phyloP scores from a whole-genome alignment of 2,888 invertebrate genomes.

The Temnothorax unifasciatus region DNA sequence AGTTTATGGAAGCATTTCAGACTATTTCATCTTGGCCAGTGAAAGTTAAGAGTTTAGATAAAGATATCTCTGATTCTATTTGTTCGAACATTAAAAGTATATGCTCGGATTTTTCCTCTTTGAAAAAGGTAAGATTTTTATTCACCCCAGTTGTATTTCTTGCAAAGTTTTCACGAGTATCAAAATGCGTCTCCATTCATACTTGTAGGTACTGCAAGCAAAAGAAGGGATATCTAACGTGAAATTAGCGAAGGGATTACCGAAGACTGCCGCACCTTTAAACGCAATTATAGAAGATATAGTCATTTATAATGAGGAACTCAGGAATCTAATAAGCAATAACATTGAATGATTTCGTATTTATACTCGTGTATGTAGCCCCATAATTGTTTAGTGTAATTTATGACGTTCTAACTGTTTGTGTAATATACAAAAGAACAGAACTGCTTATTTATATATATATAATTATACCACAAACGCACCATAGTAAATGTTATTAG shows the following conservation, averaged over 20 bases:
- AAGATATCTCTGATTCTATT: constrained; percentile 63
- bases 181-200: not conserved
- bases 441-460: constrained; percentile 1
- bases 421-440: not conserved
- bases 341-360: constrained; percentile 10
- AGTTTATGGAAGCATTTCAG: constrained; percentile 75
- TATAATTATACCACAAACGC: not conserved
- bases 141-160: constrained; percentile 1
- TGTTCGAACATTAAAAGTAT: constrained; percentile 68
- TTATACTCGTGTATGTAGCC: not conserved
- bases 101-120: constrained; percentile 65
- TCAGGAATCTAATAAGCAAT: constrained; percentile 5
- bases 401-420: not conserved
- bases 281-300: constrained; percentile 72
- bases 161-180: not conserved
- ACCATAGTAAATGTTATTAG: not conserved
- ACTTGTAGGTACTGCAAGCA: constrained; percentile 70
- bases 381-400: not conserved
- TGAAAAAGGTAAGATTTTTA: constrained; percentile 73
- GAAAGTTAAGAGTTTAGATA: constrained; percentile 10
- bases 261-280: constrained; percentile 66
- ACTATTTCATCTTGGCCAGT: constrained; percentile 59
- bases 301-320: constrained; percentile 74
- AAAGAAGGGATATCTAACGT: constrained; percentile 68
- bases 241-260: constrained; percentile 59